Percentiles rank a stretch among this genome's conserved stretches.
Conservation (phyloP, 1,140 invertebrate genomes). For the Dysdera silvatica region DNA sequence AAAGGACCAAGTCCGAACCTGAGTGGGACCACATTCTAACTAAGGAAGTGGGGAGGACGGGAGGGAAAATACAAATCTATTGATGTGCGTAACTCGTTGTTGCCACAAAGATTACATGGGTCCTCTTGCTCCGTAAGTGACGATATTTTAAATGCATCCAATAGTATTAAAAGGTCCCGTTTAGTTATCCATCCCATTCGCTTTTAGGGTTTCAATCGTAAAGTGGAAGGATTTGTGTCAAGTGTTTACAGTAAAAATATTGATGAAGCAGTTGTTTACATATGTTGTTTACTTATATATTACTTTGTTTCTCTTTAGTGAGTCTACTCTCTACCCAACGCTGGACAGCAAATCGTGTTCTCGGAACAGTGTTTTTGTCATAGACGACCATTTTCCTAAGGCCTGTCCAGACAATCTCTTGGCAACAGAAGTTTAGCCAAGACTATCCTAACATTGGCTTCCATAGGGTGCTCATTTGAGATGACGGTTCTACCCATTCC, state of each 20-base stretch:
- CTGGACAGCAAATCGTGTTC: slow-evolving; percentile 42
- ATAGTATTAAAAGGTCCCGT: too few relatives aligned
- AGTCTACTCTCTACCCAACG: slow-evolving; percentile 41
- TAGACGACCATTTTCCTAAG: slow-evolving; percentile 54
- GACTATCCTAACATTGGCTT: not conserved
- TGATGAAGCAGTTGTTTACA: not conserved
- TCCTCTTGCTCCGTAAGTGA: too few relatives aligned
- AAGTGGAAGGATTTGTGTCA: not conserved
- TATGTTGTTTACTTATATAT: not conserved
- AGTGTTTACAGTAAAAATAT: not conserved
- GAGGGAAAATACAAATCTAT: too few relatives aligned
- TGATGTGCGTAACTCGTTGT: too few relatives aligned
- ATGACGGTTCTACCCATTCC: too few relatives aligned
- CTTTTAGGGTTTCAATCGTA: too few relatives aligned
- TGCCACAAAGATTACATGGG: too few relatives aligned
- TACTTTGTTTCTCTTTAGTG: slow-evolving; percentile 41
- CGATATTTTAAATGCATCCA: not conserved
- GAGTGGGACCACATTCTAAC: too few relatives aligned
- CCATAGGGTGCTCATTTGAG: too few relatives aligned
- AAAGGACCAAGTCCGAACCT: too few relatives aligned
- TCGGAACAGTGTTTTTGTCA: slow-evolving; percentile 52
- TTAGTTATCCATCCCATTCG: too few relatives aligned
- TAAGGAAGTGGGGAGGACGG: too few relatives aligned
- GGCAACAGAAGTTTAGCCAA: slow-evolving; percentile 56
- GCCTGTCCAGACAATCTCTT: slow-evolving; percentile 42